Percentiles rank a stretch among this genome's conserved stretches.
These are phyloP conservation scores for Hydra vulgaris DNA, from an alignment of 30 jellyfish, hydroid and myxozoan genomes.

Conservation along the genomic window DNA sequence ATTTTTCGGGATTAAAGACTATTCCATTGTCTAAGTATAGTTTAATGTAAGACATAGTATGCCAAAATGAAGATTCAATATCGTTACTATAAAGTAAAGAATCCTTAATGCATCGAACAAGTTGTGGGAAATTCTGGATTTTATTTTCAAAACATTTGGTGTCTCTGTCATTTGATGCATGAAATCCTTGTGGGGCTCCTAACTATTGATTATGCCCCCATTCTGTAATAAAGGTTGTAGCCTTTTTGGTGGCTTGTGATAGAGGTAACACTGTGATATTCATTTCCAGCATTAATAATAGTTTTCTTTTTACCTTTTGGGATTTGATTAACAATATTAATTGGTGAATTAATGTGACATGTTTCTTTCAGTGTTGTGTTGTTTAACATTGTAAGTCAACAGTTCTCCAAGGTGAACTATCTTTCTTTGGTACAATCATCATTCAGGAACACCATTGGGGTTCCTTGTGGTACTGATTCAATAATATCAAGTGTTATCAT, in stretches of 20 bases:
- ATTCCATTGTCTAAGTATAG: too few relatives aligned
- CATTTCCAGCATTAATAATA: conserved; percentile 55
- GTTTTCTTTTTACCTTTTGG: too few relatives aligned
- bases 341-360: conserved; percentile 50
- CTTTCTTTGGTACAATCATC: too few relatives aligned
- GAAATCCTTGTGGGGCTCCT: conserved; percentile 44
- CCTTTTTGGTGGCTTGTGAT: too few relatives aligned
- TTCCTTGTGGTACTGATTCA: too few relatives aligned
- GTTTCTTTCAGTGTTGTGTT: conserved; percentile 47
- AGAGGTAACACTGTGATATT: too few relatives aligned
- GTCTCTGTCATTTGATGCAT: conserved; percentile 47
- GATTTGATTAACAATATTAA: conserved; percentile 20
- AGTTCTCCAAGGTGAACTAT: conserved; percentile 30
- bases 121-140: too few relatives aligned
- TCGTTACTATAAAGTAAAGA: conserved; percentile 44
- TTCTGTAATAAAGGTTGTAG: conserved; percentile 43
- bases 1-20: too few relatives aligned
- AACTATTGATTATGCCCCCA: conserved; percentile 51
- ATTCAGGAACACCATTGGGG: too few relatives aligned
- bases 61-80: too few relatives aligned
- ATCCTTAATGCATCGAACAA: too few relatives aligned
- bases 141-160: conserved; percentile 41
- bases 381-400: conserved; percentile 40
- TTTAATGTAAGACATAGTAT: too few relatives aligned
- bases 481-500: conserved; percentile 7